These are phyloP conservation scores for Lymantria dispar DNA, from an alignment of 2,888 invertebrate species.

Conservation along the genomic window DNA sequence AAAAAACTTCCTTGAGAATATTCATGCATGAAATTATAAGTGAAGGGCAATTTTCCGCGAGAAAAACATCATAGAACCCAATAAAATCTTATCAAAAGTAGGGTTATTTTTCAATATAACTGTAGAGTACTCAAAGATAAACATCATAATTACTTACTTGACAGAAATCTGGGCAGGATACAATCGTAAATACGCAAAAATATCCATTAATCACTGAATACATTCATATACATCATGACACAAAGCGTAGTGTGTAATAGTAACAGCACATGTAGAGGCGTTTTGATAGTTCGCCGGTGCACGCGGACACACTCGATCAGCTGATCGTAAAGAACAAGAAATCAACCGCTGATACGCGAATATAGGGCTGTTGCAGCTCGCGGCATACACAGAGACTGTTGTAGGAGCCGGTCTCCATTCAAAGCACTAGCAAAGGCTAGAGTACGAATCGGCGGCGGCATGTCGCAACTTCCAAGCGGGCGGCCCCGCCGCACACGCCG, in stretches of 20 bases:
- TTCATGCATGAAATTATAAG: conserved; percentile 11
- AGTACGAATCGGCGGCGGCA: conserved; percentile 57
- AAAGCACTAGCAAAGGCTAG: conserved; percentile 28
- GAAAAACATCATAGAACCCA: conserved; percentile 11
- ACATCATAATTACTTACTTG: conserved; percentile 50
- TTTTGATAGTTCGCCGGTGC: conserved; percentile 45
- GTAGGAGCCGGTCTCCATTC: conserved; percentile 30
- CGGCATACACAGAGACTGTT: conserved; percentile 22
- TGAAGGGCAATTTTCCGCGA: conserved; percentile 20
- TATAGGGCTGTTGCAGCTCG: conserved; percentile 15
- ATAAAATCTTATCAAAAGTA: conserved; percentile 33
- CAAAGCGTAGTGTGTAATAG: conserved; percentile 64
- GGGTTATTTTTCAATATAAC: conserved; percentile 17
- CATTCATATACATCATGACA: conserved; percentile 61
- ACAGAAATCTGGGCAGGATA: conserved; percentile 37
- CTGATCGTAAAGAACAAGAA: conserved; percentile 50
- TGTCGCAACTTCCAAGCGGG: conserved; percentile 57
- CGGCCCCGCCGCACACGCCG: conserved; percentile 72
- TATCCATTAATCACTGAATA: conserved; percentile 61
- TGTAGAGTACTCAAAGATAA: conserved; percentile 1
- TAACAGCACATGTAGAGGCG: conserved; percentile 64
- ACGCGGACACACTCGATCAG: conserved; percentile 61
- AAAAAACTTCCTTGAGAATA: not conserved
- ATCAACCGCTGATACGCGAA: conserved; percentile 22
- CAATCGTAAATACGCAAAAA: conserved; percentile 45